A percentile compares a stretch with the other conserved stretches of the same genome.
Evolutionary conservation across 2,888 invertebrate species (phyloP).

Genomic region (Meandrusa payeni): DNA sequence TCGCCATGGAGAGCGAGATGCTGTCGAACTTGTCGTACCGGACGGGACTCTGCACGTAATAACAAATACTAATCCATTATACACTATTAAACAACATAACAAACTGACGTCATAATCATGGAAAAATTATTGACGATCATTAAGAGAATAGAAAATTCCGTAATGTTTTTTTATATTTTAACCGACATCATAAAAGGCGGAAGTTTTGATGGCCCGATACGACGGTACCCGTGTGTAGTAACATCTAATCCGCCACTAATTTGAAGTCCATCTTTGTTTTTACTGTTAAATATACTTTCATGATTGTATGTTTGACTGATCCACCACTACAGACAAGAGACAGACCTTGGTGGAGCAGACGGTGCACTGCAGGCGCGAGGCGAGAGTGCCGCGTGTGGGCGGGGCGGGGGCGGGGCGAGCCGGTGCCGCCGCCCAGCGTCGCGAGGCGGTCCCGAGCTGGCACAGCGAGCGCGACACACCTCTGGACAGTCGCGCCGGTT

Average conservation of each 20-base stretch:
- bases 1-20: conserved; percentile 89
- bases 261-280: too few relatives aligned
- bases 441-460: conserved; percentile 70
- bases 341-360: conserved; percentile 64
- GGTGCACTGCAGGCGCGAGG: conserved; percentile 68
- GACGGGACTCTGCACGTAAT: conserved; percentile 87
- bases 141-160: too few relatives aligned
- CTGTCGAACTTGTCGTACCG: conserved; percentile 96
- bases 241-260: too few relatives aligned
- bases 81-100: too few relatives aligned
- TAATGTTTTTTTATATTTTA: too few relatives aligned
- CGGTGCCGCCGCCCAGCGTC: conserved; percentile 39
- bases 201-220: too few relatives aligned
- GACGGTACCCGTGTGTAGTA: too few relatives aligned
- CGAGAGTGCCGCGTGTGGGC: conserved; percentile 69
- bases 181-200: too few relatives aligned
- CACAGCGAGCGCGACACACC: conserved; percentile 75
- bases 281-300: too few relatives aligned
- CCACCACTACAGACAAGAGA: background rate
- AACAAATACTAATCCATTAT: background rate
- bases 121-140: too few relatives aligned
- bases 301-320: too few relatives aligned
- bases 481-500: conserved; percentile 52
- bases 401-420: conserved; percentile 61
- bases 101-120: too few relatives aligned